Evolutionary conservation across 2,888 invertebrate genomes (phyloP), one percentile per base, ranked within the genome.

Genomic region (Cryptocephalus moraei): DNA sequence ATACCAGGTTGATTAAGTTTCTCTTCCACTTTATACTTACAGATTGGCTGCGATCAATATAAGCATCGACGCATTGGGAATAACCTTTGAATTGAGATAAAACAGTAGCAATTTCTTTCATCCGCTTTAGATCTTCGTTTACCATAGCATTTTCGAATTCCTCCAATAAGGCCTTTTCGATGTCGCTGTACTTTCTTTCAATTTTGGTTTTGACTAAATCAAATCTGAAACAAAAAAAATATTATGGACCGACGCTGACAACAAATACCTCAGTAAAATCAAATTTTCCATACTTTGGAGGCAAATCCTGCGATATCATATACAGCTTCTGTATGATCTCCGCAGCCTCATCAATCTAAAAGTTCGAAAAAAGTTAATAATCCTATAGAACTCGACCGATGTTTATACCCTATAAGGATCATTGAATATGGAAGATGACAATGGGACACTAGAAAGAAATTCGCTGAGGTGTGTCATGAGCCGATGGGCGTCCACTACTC

Each of bases 271-370:
- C 22, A 22, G 22, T 9, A 38, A 8, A 33, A n/a, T n/a, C 22
- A 4, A 12, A 33, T n/a, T 36, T 33, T 34, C 58, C 67, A 66
- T 70, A 80, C 79, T 89, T 91, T 49, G 86, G 86, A 0, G 94
- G 93, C 39, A 96, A 73, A 72, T 99, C 97, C 75, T 96, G 94
- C 0, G 95, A 87, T 57, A 99, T 94, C 13, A 93, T 81, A 67
- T 93, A 87, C 1, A 99, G 74, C 68, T 99, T 97, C 70, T 97
- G 94, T 58, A 99, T 95, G 4, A 97, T 85, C 73, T 97, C 95
- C 9, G 97, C 97, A 13, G 96, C 93, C 73, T 96, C 91, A 66
- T 90, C 86, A 34, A 97, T 73, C 87, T 91, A 64, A 44, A 73
- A 73, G 44, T 33, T 8, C n/a, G 2, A 13, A 46, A 32, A 36